Percentiles rank a stretch among this genome's conserved stretches.
Evolutionary conservation across 2,113 vertebrate species (phyloP).

Genomic region (Beaufortia kweichowensis): DNA sequence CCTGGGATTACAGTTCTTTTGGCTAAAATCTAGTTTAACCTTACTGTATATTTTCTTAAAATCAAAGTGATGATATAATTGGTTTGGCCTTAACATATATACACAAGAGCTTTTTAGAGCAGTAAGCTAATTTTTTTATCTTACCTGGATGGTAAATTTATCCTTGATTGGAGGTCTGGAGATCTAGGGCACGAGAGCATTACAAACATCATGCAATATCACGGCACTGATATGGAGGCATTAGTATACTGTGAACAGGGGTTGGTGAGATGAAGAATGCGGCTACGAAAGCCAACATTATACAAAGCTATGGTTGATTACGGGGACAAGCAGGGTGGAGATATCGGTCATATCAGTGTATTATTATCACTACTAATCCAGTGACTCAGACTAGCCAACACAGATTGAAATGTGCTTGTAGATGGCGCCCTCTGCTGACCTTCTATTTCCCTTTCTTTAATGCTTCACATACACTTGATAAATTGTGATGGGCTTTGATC

Average conservation of each 20-base stretch:
- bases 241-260: not conserved
- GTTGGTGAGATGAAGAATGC: constrained; percentile 23
- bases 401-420: not conserved
- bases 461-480: no score
- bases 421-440: constrained; percentile 61
- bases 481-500: not conserved
- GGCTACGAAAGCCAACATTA: constrained; percentile 8
- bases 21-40: not conserved
- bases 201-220: constrained; percentile 72
- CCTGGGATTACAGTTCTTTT: not conserved
- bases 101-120: constrained; percentile 8
- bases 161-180: constrained; percentile 75
- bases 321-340: constrained; percentile 17
- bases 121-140: constrained; percentile 50
- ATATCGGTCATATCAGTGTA: not conserved
- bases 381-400: constrained; percentile 11
- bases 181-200: constrained; percentile 78
- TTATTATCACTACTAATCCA: not conserved
- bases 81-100: constrained; percentile 5
- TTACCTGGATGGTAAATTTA: constrained; percentile 75
- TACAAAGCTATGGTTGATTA: not conserved
- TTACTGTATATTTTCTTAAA: constrained; percentile 29
- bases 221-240: constrained; percentile 41
- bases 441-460: no score
- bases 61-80: not conserved